Evolutionary conservation across 1,140 invertebrate genomes (phyloP), one percentile per base, ranked within the genome.

Genomic region (Portunus trituberculatus): DNA sequence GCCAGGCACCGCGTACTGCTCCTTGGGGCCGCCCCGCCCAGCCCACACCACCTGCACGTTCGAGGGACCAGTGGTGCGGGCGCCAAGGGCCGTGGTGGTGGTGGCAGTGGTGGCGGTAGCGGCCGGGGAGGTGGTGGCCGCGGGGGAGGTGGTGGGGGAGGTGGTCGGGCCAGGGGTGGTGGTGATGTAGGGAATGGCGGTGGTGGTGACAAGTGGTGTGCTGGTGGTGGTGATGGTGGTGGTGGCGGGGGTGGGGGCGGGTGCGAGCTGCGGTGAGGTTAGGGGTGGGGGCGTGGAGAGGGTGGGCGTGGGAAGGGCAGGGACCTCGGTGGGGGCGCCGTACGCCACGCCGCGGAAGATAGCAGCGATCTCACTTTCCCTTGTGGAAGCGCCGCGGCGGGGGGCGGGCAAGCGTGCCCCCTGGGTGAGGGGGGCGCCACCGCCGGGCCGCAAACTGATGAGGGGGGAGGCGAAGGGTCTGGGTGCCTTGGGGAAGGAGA

Each of bases 331-430:
- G 10, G 95, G 92, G 76, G 91, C 95, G 29, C 95, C 95, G 76
- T 95, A 95, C 12, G 95, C 95, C n/a, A 95, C 95, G 67, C 95
- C 95, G 28, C 95, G 76, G 45, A 95, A 95, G 86, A 95, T 90
- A 45, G 95, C 95, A 0, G 95, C 95, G 31, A 95, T 95, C 67
- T 95, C 95, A 29, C 89, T 90, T 45, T 95, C 95, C 14, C 90
- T 92, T 28, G 91, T 67, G 32, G 91, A 84, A 29, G 94, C 45
- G 28, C 91, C 76, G 10, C 83, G 90, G 28, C 94, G 91, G 20
- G 87, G 84, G 45, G 46, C 45, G 28, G 84, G 46, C 28, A 31
- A 45, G 16, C 31, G 31, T 0, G 39, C 46, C 20, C 46, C 29
- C 0, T 6, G 10, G 20, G 84, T 32, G 31, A 67, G 31, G 31